Percentiles rank a stretch among this genome's conserved stretches.
phyloP scores from a whole-genome alignment of 2,113 vertebrate genomes.

The Panthera tigris region DNA sequence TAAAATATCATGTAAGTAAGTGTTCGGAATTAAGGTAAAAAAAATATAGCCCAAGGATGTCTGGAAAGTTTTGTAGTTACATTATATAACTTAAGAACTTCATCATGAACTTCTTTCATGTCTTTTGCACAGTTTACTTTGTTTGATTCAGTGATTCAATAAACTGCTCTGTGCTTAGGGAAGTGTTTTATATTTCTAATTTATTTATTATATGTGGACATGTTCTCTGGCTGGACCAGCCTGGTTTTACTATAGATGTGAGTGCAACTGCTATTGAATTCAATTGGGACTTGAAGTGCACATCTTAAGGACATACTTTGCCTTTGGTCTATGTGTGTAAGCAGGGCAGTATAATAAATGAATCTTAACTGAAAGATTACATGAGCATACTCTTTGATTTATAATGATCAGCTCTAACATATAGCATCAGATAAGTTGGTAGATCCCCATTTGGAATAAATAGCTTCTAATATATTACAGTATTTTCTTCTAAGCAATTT shows the following conservation, averaged over 20 bases:
- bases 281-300: not conserved
- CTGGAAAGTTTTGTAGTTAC: not conserved
- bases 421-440: not conserved
- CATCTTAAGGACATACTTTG: not conserved
- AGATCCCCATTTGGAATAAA: not conserved
- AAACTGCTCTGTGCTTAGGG: not conserved
- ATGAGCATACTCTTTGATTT: not conserved
- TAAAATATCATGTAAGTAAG: not conserved
- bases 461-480: not conserved
- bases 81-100: not conserved
- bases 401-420: not conserved
- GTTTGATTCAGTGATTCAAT: constrained; percentile 35
- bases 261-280: not conserved
- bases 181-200: constrained; percentile 40
- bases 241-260: not conserved
- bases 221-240: not conserved
- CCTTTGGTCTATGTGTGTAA: not conserved
- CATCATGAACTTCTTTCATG: not conserved
- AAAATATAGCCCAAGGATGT: not conserved
- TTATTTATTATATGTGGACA: not conserved
- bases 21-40: constrained; percentile 23
- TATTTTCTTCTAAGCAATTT: constrained; percentile 19
- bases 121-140: constrained; percentile 19
- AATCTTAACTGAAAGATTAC: not conserved
- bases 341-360: not conserved